Conservation (phyloP, 1,140 invertebrate species). For the Heterodera carotae region DNA sequence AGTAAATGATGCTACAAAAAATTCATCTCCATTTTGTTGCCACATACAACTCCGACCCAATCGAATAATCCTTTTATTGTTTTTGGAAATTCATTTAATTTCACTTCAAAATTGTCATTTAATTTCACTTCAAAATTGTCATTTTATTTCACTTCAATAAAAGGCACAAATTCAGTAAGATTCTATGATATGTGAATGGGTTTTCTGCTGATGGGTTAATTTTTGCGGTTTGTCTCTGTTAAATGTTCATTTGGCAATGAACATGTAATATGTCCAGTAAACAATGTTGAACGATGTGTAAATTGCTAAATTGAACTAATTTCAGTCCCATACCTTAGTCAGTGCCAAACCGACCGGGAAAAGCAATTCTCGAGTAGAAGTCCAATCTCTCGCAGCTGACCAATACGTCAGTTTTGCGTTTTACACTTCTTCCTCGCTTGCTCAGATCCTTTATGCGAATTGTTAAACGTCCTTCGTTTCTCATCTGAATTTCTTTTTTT, state of each 20-base stretch:
- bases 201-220: neutral
- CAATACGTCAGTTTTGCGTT: slow-evolving; percentile 44
- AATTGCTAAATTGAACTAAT: slow-evolving; percentile 32
- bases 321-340: neutral
- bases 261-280: slow-evolving; percentile 51
- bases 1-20: neutral
- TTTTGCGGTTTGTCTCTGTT: neutral
- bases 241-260: slow-evolving; percentile 22
- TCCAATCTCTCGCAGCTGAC: slow-evolving; percentile 53
- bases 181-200: neutral
- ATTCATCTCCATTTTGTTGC: neutral
- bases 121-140: neutral
- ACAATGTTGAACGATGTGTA: slow-evolving; percentile 48
- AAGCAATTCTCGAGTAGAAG: slow-evolving; percentile 46
- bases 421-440: slow-evolving; percentile 3
- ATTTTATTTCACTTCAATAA: neutral
- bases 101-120: neutral
- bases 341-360: slow-evolving; percentile 50
- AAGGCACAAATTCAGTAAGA: neutral
- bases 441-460: slow-evolving; percentile 36
- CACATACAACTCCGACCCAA: too few species aligned
- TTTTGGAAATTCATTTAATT: neutral
- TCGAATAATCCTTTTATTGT: too few species aligned
- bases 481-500: slow-evolving; percentile 29
- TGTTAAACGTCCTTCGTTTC: slow-evolving; percentile 39